A percentile compares a stretch with the other conserved stretches of the same genome.
Evolutionary conservation across 2,113 vertebrate genomes (phyloP).

Genomic region (Agelaius tricolor): DNA sequence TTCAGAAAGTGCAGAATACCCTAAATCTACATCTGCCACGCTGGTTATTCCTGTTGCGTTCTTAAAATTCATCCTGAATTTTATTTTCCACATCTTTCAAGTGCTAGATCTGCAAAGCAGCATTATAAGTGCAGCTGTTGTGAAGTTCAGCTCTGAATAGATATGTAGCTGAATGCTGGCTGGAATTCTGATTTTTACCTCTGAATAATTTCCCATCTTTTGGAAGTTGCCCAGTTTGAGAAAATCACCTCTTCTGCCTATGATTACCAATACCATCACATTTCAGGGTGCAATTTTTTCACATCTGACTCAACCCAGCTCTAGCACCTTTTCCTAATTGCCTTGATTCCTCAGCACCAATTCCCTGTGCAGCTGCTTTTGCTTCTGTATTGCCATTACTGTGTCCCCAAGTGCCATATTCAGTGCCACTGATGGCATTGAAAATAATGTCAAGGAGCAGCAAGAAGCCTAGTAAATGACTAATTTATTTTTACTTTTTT

Average conservation of each 20-base stretch:
- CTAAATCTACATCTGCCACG: conserved; percentile 43
- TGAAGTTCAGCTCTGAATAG: conserved; percentile 21
- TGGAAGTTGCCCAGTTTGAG: neutral
- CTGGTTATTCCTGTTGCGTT: neutral
- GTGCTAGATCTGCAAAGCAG: conserved; percentile 10
- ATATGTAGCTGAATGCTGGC: neutral
- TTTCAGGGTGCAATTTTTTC: neutral
- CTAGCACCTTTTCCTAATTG: neutral
- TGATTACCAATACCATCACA: neutral
- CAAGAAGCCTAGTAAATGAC: neutral
- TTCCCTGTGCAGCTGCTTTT: neutral
- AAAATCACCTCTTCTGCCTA: neutral
- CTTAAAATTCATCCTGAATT: conserved; percentile 40
- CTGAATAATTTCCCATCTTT: neutral
- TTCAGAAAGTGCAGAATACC: conserved; percentile 29
- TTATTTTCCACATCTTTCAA: conserved; percentile 51
- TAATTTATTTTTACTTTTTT: neutral
- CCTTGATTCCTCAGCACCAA: neutral
- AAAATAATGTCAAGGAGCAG: neutral
- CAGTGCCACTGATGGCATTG: neutral
- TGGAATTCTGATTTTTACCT: neutral
- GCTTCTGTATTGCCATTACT: neutral
- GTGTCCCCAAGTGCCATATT: neutral
- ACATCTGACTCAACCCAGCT: neutral
- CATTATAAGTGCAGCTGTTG: conserved; percentile 6